Evolutionary conservation across 2,888 invertebrate genomes (phyloP).

Genomic region (Patella depressa): DNA sequence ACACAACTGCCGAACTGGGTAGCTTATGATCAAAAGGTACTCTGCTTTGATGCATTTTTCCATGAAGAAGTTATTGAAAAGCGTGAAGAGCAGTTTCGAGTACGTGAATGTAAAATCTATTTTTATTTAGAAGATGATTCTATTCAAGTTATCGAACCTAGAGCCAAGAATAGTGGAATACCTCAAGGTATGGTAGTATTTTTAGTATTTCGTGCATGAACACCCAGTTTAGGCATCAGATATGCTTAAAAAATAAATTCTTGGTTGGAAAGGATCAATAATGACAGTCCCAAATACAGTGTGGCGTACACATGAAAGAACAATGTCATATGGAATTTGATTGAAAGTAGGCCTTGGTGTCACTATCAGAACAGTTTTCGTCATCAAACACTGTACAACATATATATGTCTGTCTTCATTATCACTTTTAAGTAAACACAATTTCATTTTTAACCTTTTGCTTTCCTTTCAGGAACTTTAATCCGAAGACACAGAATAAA

Average conservation of each 20-base stretch:
- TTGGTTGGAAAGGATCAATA: too few relatives aligned
- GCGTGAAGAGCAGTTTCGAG: constrained; percentile 78
- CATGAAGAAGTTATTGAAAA: constrained; percentile 86
- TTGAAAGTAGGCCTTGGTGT: too few relatives aligned
- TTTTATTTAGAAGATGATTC: constrained; percentile 94
- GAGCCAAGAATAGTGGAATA: constrained; percentile 86
- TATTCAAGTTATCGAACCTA: constrained; percentile 87
- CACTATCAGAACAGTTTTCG: too few relatives aligned
- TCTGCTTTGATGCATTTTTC: constrained; percentile 84
- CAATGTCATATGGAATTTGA: too few relatives aligned
- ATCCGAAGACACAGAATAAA: constrained; percentile 86
- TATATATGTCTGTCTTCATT: too few relatives aligned
- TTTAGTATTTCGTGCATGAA: too few relatives aligned
- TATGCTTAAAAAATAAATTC: too few relatives aligned
- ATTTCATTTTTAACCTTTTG: background rate
- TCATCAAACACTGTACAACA: too few relatives aligned
- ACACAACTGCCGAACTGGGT: constrained; percentile 87
- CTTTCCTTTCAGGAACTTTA: constrained; percentile 78
- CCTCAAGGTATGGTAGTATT: constrained; percentile 80
- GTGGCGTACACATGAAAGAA: too few relatives aligned
- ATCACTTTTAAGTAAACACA: too few relatives aligned
- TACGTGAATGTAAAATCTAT: constrained; percentile 86
- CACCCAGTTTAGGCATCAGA: too few relatives aligned
- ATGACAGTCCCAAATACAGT: too few relatives aligned
- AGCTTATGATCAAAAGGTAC: constrained; percentile 87